Conservation (phyloP, 2,888 invertebrate species). For the Perdita meconis region DNA sequence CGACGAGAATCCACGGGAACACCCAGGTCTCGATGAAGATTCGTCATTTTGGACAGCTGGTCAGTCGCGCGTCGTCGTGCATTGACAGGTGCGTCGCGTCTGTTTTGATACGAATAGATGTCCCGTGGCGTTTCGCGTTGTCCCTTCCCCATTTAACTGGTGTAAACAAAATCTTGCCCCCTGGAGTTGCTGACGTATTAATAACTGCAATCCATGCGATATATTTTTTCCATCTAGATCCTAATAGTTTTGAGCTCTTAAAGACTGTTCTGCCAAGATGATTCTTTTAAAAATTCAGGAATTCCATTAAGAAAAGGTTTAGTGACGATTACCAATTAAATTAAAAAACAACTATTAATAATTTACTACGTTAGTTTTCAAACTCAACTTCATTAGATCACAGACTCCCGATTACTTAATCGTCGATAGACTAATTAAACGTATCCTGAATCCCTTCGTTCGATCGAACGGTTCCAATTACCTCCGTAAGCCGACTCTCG, state of each 20-base stretch:
- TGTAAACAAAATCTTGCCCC: not conserved
- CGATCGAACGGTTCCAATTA: conserved; percentile 14
- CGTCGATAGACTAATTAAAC: conserved; percentile 20
- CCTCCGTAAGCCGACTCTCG: conserved; percentile 3
- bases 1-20: conserved; percentile 36
- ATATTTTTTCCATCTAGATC: no score
- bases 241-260: no score
- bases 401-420: no score
- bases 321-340: no score
- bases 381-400: no score
- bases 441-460: conserved; percentile 13
- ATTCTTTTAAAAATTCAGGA: no score
- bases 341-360: no score
- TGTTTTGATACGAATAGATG: not conserved
- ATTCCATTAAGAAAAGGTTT: no score
- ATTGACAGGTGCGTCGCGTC: conserved; percentile 1
- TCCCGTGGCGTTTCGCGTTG: no score
- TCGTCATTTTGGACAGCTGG: conserved; percentile 18
- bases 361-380: no score
- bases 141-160: not conserved
- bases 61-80: not conserved
- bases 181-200: not conserved
- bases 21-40: conserved; percentile 16
- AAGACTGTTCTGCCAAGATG: no score
- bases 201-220: no score